Evolutionary conservation across 2,888 invertebrate species (phyloP).

Genomic region (Acanthosepion lycidas): DNA sequence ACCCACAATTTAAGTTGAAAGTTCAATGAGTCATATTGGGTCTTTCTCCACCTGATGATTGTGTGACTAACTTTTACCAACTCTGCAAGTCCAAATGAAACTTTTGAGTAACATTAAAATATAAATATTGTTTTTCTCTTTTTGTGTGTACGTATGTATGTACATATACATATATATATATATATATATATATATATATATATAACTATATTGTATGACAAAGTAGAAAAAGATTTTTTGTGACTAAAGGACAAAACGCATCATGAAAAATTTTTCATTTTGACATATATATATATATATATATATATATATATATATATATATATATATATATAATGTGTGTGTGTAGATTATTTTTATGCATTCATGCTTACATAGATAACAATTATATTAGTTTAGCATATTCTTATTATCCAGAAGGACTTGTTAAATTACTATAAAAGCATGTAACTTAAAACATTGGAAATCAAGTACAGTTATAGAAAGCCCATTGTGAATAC

Average conservation of each 20-base stretch:
- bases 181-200: neutral
- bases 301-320: constrained; percentile 24
- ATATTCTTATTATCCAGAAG: too few species aligned
- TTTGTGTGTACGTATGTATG: neutral
- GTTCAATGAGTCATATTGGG: too few species aligned
- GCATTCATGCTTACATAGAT: neutral
- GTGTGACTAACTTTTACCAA: too few species aligned
- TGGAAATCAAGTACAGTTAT: neutral
- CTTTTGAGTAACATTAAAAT: too few species aligned
- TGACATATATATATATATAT: neutral
- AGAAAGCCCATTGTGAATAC: neutral
- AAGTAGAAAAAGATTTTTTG: too few species aligned
- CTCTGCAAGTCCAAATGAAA: too few species aligned
- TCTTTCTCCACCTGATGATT: too few species aligned
- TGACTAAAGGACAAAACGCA: neutral
- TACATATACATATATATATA: constrained; percentile 33
- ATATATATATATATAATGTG: neutral
- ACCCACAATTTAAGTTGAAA: too few species aligned
- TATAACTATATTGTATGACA: neutral
- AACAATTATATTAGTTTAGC: neutral
- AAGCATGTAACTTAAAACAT: neutral
- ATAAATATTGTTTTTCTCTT: neutral
- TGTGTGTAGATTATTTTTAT: neutral
- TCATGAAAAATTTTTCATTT: neutral
- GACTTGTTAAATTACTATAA: neutral